Evolutionary conservation across 2,113 vertebrate species (phyloP), one percentile per base, ranked within the genome.

Genomic region (Gambusia affinis): DNA sequence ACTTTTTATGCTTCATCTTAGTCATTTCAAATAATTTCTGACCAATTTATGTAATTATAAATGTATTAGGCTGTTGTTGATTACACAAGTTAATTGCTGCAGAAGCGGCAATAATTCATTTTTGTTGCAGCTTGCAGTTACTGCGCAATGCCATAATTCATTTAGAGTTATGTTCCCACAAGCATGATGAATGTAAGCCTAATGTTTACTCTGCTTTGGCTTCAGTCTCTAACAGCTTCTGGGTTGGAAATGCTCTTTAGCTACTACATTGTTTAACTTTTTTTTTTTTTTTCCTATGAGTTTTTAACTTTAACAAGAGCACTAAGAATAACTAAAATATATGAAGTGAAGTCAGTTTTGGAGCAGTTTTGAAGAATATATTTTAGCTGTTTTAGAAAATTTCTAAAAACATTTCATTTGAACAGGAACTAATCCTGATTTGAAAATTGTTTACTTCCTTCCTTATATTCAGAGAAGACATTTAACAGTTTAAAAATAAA

Each of bases 1-100:
- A 7, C 15, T 62, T 61, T 1, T 28, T 60, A 27, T 10, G n/a
- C 47, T 64, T 42, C 22, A 33, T 69, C 39, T 24, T n/a, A 60
- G 51, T 42, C 61, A 44, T 60, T 68, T 19, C 35, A 3, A 35
- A 30, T 68, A 12, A 57, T 60, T 72, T 66, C 35, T 12, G 35
- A 44, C 29, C 15, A 73, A 61, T 54, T 31, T 24, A 68, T 54
- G 12, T 54, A 65, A 65, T 73, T 65, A 65, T 51, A 22, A 62
- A 54, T 65, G 37, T 28, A 65, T 65, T 65, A 37, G 42, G 64
- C 19, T 73, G 42, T 64, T 73, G 62, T 73, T 73, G 30, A 51
- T 64, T 72, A 64, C 22, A 39, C 54, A 24, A 61, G 44, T 12
- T 60, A 47, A 67, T 62, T 64, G 37, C 29, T 0, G 33, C n/a